These are phyloP conservation scores for Anarhynchus alexandrinus DNA, from an alignment of 2,113 vertebrate genomes.

Conservation along the genomic window DNA sequence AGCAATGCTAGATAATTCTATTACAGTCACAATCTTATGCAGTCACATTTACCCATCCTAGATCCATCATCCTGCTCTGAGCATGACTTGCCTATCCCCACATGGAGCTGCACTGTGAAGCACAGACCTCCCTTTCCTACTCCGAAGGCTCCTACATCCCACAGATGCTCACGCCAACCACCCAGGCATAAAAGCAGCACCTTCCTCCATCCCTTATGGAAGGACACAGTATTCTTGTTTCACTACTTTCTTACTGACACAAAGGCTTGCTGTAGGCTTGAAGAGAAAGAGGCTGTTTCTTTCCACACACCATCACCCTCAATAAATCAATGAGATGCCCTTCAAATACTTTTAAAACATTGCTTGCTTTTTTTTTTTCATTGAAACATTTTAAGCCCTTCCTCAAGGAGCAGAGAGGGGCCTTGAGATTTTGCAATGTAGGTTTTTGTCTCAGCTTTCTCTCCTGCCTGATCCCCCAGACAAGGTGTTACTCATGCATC, in stretches of 20 bases:
- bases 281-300: slow-evolving; percentile 7
- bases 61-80: background rate
- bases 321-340: slow-evolving; percentile 48
- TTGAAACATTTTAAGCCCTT: background rate
- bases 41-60: background rate
- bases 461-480: background rate
- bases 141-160: background rate
- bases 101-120: background rate
- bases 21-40: background rate
- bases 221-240: background rate
- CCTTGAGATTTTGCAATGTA: background rate
- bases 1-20: background rate
- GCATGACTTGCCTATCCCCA: background rate
- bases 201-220: background rate
- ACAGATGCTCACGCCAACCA: accelerated
- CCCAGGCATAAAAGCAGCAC: background rate
- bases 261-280: slow-evolving; percentile 23
- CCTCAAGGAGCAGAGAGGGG: background rate
- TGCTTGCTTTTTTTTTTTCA: background rate
- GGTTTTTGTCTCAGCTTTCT: background rate
- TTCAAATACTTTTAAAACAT: slow-evolving; percentile 23
- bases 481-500: background rate
- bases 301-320: slow-evolving; percentile 24
- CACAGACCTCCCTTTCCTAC: background rate
- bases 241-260: background rate